These are phyloP conservation scores for Diplodus sargus DNA, from an alignment of 2,797 vertebrate species.

Conservation along the genomic window DNA sequence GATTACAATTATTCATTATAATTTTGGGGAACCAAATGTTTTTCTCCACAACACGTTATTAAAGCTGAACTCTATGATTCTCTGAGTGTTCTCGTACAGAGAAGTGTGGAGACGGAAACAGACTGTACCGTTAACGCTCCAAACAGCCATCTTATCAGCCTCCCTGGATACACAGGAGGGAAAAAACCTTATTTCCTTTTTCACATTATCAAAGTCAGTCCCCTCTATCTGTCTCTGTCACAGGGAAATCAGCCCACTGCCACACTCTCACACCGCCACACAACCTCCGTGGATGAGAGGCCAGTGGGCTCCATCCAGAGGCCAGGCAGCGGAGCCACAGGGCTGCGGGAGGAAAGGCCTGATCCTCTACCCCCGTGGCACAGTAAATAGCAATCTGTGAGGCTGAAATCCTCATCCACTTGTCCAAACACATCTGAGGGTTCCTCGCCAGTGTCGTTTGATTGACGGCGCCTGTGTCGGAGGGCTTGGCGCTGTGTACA, in stretches of 20 bases:
- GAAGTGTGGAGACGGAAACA: constrained; percentile 30
- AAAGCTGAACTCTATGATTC: constrained; percentile 39
- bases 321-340: constrained; percentile 56
- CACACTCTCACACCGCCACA: constrained; percentile 30
- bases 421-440: constrained; percentile 79
- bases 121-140: constrained; percentile 26
- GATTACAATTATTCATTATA: constrained; percentile 25
- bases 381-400: constrained; percentile 73
- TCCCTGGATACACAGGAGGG: constrained; percentile 43
- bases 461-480: constrained; percentile 77
- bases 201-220: constrained; percentile 66
- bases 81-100: constrained; percentile 27
- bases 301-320: constrained; percentile 70
- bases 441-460: constrained; percentile 70
- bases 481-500: constrained; percentile 76
- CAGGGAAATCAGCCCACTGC: constrained; percentile 51
- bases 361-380: constrained; percentile 32
- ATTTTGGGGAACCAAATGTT: not conserved
- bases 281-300: constrained; percentile 34
- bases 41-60: constrained; percentile 15
- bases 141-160: constrained; percentile 62
- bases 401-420: constrained; percentile 70
- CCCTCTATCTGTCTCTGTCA: constrained; percentile 66
- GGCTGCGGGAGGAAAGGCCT: constrained; percentile 28
- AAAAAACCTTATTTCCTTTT: constrained; percentile 58